Base-by-base conservation (phyloP, 2,113 vertebrate genomes). In the Engystomops pustulosus region DNA sequence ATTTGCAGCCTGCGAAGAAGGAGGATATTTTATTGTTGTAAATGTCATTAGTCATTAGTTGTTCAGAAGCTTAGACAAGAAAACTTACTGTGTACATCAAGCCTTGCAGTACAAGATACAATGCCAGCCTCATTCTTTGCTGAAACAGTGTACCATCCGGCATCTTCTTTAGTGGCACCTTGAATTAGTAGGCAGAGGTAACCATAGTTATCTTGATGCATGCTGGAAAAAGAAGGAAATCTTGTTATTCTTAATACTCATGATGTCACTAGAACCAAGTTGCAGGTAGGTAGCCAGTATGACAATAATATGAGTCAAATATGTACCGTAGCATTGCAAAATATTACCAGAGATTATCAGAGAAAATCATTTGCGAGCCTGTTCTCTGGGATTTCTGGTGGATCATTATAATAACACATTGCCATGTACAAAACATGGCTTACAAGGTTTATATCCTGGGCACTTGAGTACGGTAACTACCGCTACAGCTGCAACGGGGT, bases 171-270 rank as follows among this genome's bases (percentile, higher is more conserved):
- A 49, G 94, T 91, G 86, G 97, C 93, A 23, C 97, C 97, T 91
- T 99, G 98, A 90, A 99, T 97, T 87, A 99, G 96, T 95, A 99
- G 96, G 88, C 98, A 99, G 85, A 99, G 93, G 92, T 99, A 99
- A 86, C 98, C 98, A 0, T 95, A 94, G 90, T 95, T 97, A 89
- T 99, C 97, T 94, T 99, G 97, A 90, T 99, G 97, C 96, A 99
- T 99, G 94, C 98, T 99, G 88, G 88, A 85, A 86, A 47, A 79
- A 85, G 20, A 85, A 55, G 32, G n/a, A 45, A 0, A n/a, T n/a
- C n/a, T n/a, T n/a, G n/a, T n/a, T 30, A 17, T 6, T 36, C 3
- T 51, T 44, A 83, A 3, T 14, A 44, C 4, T 17, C 4, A 2
- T 8, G 18, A 67, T 0, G 27, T 32, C 11, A 65, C 25, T 17